A percentile compares a stretch with the other conserved stretches of the same genome.
Evolutionary conservation across 2,888 invertebrate genomes (phyloP).

Genomic region (Acanthacorydalis orientalis): DNA sequence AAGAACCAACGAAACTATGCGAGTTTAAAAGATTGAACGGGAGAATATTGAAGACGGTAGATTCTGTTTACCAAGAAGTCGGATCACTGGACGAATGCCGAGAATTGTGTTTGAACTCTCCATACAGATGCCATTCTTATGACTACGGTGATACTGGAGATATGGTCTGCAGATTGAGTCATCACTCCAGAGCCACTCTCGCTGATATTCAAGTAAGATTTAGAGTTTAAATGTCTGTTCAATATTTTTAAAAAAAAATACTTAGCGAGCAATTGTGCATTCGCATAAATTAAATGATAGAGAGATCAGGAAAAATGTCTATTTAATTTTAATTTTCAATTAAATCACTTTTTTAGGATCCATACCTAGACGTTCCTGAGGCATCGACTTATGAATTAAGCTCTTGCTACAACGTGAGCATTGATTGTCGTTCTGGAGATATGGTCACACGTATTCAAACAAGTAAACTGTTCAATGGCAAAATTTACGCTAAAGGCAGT

Average conservation of each 20-base stretch:
- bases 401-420: conserved; percentile 87
- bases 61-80: conserved; percentile 82
- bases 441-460: conserved; percentile 88
- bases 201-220: conserved; percentile 80
- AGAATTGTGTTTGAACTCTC: conserved; percentile 75
- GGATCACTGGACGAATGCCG: conserved; percentile 75
- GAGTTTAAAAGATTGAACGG: conserved; percentile 83
- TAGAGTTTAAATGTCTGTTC: too few species aligned
- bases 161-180: conserved; percentile 81
- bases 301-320: background rate
- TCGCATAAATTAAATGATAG: background rate
- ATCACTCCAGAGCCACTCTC: conserved; percentile 77
- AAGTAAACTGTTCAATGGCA: conserved; percentile 82
- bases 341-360: conserved; percentile 39
- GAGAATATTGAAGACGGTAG: conserved; percentile 82
- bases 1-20: conserved; percentile 85
- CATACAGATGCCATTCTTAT: conserved; percentile 83
- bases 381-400: conserved; percentile 83
- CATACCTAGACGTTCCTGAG: conserved; percentile 79
- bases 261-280: background rate
- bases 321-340: too few species aligned
- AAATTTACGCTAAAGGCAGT: conserved; percentile 87
- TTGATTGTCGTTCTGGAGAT: conserved; percentile 81
- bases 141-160: conserved; percentile 89
- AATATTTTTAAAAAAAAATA: too few species aligned